These are phyloP conservation scores for Onychostoma macrolepis DNA, from an alignment of 2,113 vertebrate genomes.

Conservation along the genomic window DNA sequence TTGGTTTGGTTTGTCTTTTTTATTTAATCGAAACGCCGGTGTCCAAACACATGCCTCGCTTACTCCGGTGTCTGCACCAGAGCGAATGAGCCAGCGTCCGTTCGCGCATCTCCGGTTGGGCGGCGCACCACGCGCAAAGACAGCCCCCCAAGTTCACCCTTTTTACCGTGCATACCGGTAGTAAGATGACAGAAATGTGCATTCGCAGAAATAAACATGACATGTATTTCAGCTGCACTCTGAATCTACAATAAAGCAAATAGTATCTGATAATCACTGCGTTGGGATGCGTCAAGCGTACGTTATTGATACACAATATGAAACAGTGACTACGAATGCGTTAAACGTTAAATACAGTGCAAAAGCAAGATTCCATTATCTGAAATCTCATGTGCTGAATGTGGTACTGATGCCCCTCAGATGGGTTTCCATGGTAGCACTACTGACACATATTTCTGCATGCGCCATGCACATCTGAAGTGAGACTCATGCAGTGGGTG, in stretches of 20 bases:
- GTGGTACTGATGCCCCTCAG: conserved; percentile 16
- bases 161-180: conserved; percentile 13
- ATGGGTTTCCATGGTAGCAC: conserved; percentile 53
- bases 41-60: conserved; percentile 2
- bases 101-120: conserved; percentile 49
- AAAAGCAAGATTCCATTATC: neutral
- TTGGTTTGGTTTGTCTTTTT: neutral
- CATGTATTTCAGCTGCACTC: neutral
- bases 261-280: neutral
- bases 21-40: neutral
- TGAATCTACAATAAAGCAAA: neutral
- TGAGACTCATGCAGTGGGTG: conserved; percentile 15
- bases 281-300: neutral
- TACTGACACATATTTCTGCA: conserved; percentile 28
- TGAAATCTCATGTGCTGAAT: neutral
- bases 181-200: neutral
- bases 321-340: neutral
- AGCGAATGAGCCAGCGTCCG: conserved; percentile 50
- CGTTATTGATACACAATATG: neutral
- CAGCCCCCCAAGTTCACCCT: conserved; percentile 30
- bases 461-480: neutral
- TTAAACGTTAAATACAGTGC: neutral
- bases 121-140: conserved; percentile 45
- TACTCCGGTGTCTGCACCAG: conserved; percentile 34
- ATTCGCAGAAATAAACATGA: neutral